Base-by-base conservation (phyloP, 2,888 invertebrate genomes). In the Apotomis turbidana region DNA sequence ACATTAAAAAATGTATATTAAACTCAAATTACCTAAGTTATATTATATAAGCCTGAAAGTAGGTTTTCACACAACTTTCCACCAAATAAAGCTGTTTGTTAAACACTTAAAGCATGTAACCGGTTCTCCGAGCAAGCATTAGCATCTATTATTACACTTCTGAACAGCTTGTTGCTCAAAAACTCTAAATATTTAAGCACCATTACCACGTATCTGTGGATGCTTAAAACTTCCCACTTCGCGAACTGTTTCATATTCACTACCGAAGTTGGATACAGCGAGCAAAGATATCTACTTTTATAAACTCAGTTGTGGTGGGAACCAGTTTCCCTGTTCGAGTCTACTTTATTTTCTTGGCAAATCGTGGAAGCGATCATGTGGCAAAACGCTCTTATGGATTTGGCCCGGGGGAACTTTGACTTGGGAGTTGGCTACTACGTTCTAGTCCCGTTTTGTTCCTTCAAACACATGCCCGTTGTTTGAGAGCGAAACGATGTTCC, bases 351-450 rank as follows among this genome's bases (percentile, higher is more conserved):
- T 90, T 90, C 90, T 91, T 91, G 90, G 88, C 89, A 90, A 90
- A 91, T 90, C 90, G 90, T 88, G 85, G 86, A 91, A 90, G 88
- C 90, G 91, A 91, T 93, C 93, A 91, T 90, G 92, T 92, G 91
- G 91, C 90, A 91, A 91, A 91, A 91, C 86, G 90, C 86, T 88
- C 90, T 90, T 91, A 91, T 90, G 87, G 90, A 90, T 92, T 91
- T 90, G 84, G 90, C 92, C 90, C 85, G 81, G 78, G 87, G 91
- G 86, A 92, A 92, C 88, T 92, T 90, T 91, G 91, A 90, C 91
- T 91, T 84, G 84, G 79, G 79, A 87, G 87, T 89, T 89, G 84
- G 84, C 85, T 85, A 76, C 78, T 79, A 80, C 78, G 80, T 81
- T 69, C 76, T 74, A 81, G 80, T 77, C 76, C 76, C 84, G 81